phyloP scores from a whole-genome alignment of 2,888 invertebrate genomes.

The Xestoiulus laeticollis region DNA sequence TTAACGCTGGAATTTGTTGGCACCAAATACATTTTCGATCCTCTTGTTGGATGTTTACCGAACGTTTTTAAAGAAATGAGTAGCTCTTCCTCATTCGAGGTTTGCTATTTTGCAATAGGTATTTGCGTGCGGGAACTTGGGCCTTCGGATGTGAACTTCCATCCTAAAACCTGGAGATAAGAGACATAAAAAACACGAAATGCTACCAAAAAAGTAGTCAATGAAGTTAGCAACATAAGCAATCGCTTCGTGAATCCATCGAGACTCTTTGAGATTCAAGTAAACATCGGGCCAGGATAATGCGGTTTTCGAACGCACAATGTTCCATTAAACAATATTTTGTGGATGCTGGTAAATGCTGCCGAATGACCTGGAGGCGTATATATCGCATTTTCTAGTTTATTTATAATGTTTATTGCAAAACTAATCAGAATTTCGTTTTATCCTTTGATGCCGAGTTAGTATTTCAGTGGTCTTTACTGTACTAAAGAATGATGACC shows the following conservation, averaged over 20 bases:
- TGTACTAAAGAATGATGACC: too few relatives aligned
- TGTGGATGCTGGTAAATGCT: not conserved
- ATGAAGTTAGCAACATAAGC: not conserved
- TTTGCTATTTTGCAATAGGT: not conserved
- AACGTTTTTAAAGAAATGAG: not conserved
- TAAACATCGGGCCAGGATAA: not conserved
- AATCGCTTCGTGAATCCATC: not conserved
- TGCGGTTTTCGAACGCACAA: too few relatives aligned
- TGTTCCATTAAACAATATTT: not conserved
- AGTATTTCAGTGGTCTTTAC: too few relatives aligned
- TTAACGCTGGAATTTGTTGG: not conserved
- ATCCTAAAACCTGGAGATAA: slow-evolving; percentile 37
- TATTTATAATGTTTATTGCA: too few relatives aligned
- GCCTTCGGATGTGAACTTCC: slow-evolving; percentile 25
- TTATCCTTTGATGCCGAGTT: too few relatives aligned
- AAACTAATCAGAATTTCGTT: too few relatives aligned
- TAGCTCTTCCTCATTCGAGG: not conserved
- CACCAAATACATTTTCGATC: not conserved
- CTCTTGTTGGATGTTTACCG: not conserved
- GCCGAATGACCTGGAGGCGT: not conserved
- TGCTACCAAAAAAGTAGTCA: not conserved
- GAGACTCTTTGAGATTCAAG: not conserved
- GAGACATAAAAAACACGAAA: slow-evolving; percentile 28
- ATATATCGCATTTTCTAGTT: too few relatives aligned
- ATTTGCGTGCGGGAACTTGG: not conserved